Percentiles rank a stretch among this genome's conserved stretches.
phyloP scores from a whole-genome alignment of 2,888 invertebrate species.

The Eudasyphora cyanicolor region DNA sequence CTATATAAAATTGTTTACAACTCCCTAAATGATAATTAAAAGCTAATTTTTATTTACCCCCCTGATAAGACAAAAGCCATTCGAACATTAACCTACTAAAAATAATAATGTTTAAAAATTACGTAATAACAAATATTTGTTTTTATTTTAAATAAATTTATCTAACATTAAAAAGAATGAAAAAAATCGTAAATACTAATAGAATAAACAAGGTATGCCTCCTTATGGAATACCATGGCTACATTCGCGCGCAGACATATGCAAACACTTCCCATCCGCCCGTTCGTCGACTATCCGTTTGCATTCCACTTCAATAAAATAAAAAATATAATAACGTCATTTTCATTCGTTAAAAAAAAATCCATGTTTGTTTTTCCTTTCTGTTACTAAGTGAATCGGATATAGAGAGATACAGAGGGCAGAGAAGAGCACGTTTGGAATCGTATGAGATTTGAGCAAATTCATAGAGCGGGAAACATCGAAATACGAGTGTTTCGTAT shows the following conservation, averaged over 20 bases:
- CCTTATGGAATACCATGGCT: conserved; percentile 26
- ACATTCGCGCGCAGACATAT: not conserved
- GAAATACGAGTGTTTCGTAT: not conserved
- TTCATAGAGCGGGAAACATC: conserved; percentile 2
- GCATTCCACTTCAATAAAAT: not conserved
- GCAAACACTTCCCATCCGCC: not conserved
- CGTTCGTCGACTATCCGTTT: not conserved
- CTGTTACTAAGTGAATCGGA: not conserved
- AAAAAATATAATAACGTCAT: not conserved
- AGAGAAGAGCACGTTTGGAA: not conserved
- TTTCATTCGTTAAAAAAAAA: not conserved
- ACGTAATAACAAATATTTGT: conserved; percentile 32
- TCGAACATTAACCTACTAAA: conserved; percentile 27
- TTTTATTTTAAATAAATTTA: not conserved
- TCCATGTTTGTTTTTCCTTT: not conserved
- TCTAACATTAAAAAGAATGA: not conserved
- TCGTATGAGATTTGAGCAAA: not conserved
- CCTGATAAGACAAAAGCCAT: not conserved
- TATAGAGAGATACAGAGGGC: no score
- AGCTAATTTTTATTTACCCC: not conserved
- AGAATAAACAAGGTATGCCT: not conserved
- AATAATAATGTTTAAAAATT: not conserved
- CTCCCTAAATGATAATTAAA: not conserved
- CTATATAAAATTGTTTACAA: not conserved
- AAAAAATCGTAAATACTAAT: not conserved